Base-by-base conservation (phyloP, 2,888 invertebrate species). In the Eupithecia pulchellata region DNA sequence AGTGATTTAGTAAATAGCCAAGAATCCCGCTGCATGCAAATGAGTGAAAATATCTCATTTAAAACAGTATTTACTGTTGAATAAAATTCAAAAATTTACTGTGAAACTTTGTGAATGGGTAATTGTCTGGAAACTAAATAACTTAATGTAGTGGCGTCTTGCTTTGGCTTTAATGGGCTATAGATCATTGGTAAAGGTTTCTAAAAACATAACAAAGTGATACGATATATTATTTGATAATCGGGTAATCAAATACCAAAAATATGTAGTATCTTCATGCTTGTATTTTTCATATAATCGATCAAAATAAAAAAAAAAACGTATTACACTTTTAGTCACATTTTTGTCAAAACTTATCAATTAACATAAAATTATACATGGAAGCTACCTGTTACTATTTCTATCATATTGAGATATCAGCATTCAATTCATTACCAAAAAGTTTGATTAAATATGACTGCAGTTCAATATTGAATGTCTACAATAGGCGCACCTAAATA, bases 1-100 rank as follows among this genome's bases (percentile, higher is more conserved):
- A 75, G 67, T 84, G 83, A 86, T 86, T 86, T 84, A 85, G 77
- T 74, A 74, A 78, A 66, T 76, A 79, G 78, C 74, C 72, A 69
- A 69, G 74, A 64, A 71, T 64, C 68, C 64, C 66, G 68, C 64
- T 78, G 80, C 63, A 82, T 82, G 77, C 78, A 80, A 83, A 84
- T 80, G 74, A 79, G 73, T 74, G 69, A 73, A 68, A 74, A 76
- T 76, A 74, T 77, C 75, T 75, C 65, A 75, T 55, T 76, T 68
- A 77, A 75, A 77, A 76, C 73, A 72, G 75, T 76, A 74, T 75
- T 75, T 75, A 76, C 73, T 68, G 69, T 71, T 67, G 71, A 64
- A 68, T 70, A 72, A 70, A 64, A 73, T 66, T 61, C 68, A 68
- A 73, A 73, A 74, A 77, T 73, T 71, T 55, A 71, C 60, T 64